Base-by-base conservation (phyloP, 2,113 vertebrate species). In the Colossoma macropomum region DNA sequence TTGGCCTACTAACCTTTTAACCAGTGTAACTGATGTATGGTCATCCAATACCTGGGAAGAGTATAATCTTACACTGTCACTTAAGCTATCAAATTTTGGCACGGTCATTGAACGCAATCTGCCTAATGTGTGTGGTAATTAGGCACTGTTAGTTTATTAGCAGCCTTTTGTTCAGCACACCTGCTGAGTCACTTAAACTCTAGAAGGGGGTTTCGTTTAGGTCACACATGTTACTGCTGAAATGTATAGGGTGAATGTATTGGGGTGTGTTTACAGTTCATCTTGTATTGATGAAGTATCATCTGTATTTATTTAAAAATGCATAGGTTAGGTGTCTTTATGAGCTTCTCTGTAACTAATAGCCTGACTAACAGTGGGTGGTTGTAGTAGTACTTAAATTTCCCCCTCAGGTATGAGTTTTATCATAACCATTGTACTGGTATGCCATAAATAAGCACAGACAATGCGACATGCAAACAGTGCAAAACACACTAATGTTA, bases 21-120 rank as follows among this genome's bases (percentile, higher is more conserved):
- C 25, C 45, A 23, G 10, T 54, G 45, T 50, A 63, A 45, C n/a
- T 32, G 19, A 48, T 68, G 17, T 54, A 23, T 68, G n/a, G 77
- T 68, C 48, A 79, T 79, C 45, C 52, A 30, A 54, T 78, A 50
- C 41, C 2, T 30, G 70, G 12, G 76, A 50, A 77, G 75, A 65
- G 62, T 78, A 68, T n/a, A 79, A 69, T 17, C n/a, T 32, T 34
- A 52, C 63, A 23, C 54, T 23, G 21, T 23, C 54, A 23, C 54
- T 56, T 56, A 0, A n/a, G 70, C 3, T 34, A 48, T 54, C 77
- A 54, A 15, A 4, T 32, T 48, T 28, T 17, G 63, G 19, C 21
- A n/a, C n/a, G 19, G 38, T 63, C 45, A 32, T 54, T 15, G 4
- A 56, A 23, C 54, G 1, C 1, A 52, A 23, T 56, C 54, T 21